Evolutionary conservation across 1,140 invertebrate genomes (phyloP), one percentile per base, ranked within the genome.

Genomic region (Drosophila ercepeae): DNA sequence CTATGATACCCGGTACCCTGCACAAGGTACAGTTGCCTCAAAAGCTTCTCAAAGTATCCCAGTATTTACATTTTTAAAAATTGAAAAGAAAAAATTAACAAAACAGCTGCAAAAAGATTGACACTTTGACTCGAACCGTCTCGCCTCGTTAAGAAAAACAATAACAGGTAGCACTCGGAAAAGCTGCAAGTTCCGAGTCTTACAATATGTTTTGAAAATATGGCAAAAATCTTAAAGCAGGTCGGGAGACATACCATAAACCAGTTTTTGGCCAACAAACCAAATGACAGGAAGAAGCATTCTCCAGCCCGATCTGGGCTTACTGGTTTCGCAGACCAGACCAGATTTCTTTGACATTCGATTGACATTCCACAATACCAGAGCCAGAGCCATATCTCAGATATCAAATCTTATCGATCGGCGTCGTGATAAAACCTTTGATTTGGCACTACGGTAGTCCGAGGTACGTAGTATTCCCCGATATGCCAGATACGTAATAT

Each of bases 221-320:
- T 29, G 27, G 1, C n/a, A n/a, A 9, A 67, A 46, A 55, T 39
- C 36, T 45, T 32, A 58, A 50, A 58, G 44, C 52, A 45, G 32
- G 29, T 59, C 46, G 27, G 25, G 5, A 51, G 57, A 49, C 60
- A 23, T n/a, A n/a, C 21, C 4, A 21, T 21, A 74, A 82, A 82
- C 78, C 77, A 75, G 79, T 82, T 83, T 83, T 83, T 83, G 34
- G 21, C 36, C 25, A 21, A 39, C 21, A 13, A 25, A 46, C 39
- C 32, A 42, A 45, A 42, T 44, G 36, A 36, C 50, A 27, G 54
- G 60, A 48, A 44, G 59, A 36, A 63, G 18, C 19, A 25, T 16
- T 45, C 9, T n/a, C n/a, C n/a, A n/a, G n/a, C n/a, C n/a, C n/a
- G n/a, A n/a, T n/a, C n/a, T n/a, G n/a, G n/a, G 21, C 21, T 21